A percentile compares a stretch with the other conserved stretches of the same genome.
Evolutionary conservation across 2,888 invertebrate genomes (phyloP).

Genomic region (Morpho achilles): DNA sequence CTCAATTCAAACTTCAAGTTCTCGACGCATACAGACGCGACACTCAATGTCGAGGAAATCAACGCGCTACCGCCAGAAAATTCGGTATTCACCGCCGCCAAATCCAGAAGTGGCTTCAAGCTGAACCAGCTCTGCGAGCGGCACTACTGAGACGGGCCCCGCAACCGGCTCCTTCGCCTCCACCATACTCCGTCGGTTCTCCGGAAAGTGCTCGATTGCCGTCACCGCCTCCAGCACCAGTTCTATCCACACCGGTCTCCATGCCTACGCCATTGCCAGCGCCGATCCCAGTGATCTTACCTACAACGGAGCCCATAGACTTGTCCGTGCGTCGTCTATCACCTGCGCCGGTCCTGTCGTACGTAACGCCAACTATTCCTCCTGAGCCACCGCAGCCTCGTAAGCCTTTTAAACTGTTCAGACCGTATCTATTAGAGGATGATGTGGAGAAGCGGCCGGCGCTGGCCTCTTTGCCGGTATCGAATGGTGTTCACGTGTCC

Average conservation of each 20-base stretch:
- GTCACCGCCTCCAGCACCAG: conserved; percentile 59
- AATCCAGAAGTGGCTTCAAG: conserved; percentile 95
- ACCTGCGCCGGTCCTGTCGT: conserved; percentile 37
- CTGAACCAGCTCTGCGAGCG: conserved; percentile 87
- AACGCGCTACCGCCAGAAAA: conserved; percentile 93
- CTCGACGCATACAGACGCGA: conserved; percentile 92
- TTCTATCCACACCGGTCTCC: conserved; percentile 45
- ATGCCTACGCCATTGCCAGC: conserved; percentile 36
- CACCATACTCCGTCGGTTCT: conserved; percentile 64
- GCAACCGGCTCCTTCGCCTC: conserved; percentile 70
- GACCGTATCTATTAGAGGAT: conserved; percentile 86
- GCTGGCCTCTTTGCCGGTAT: conserved; percentile 57
- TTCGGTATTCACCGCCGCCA: conserved; percentile 93
- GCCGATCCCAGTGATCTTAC: conserved; percentile 43
- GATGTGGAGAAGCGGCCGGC: conserved; percentile 60
- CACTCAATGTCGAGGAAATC: conserved; percentile 92
- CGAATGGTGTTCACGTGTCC: conserved; percentile 58
- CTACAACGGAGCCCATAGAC: conserved; percentile 56
- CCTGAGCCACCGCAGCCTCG: conserved; percentile 59
- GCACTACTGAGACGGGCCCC: conserved; percentile 79
- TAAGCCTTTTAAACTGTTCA: conserved; percentile 86
- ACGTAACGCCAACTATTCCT: conserved; percentile 38
- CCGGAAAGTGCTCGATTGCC: conserved; percentile 68
- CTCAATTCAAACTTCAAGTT: conserved; percentile 93
- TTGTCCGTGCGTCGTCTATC: conserved; percentile 53